Conservation (phyloP, 2,113 vertebrate genomes). For the Physeter macrocephalus region DNA sequence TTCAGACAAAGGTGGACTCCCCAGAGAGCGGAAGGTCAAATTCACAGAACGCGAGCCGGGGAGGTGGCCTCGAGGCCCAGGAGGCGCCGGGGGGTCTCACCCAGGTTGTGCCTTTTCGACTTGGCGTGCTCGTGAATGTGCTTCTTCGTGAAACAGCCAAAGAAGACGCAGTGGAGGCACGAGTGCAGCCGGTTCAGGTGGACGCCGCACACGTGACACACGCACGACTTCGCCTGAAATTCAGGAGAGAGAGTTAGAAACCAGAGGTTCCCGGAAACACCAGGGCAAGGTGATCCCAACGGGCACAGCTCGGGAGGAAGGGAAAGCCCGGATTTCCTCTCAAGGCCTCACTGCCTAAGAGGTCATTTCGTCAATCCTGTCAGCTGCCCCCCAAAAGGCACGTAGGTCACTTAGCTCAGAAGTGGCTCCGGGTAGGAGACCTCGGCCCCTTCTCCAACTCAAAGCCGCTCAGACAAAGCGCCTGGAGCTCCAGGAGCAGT, state of each 20-base stretch:
- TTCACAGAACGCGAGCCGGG: rapidly evolving
- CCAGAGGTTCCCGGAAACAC: not conserved
- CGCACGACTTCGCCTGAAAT: slow-evolving; percentile 91
- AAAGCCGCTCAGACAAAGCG: not conserved
- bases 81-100: slow-evolving; percentile 79
- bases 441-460: not conserved
- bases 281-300: not conserved
- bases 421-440: not conserved
- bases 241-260: not conserved
- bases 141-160: slow-evolving; percentile 99
- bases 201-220: slow-evolving; percentile 91
- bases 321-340: no score
- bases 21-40: no score
- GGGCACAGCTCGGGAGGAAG: rapidly evolving
- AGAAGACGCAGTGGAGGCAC: slow-evolving; percentile 99
- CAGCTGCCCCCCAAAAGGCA: not conserved
- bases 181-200: slow-evolving; percentile 97
- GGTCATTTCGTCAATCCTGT: not conserved
- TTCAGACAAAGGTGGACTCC: not conserved
- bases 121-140: slow-evolving; percentile 99
- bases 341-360: not conserved
- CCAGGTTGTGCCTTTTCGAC: slow-evolving; percentile 97
- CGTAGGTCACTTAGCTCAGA: not conserved
- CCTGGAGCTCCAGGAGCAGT: no score
- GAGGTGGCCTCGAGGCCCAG: not conserved